Conservation (phyloP, 2,888 invertebrate genomes). For the Nymphalis c-album region DNA sequence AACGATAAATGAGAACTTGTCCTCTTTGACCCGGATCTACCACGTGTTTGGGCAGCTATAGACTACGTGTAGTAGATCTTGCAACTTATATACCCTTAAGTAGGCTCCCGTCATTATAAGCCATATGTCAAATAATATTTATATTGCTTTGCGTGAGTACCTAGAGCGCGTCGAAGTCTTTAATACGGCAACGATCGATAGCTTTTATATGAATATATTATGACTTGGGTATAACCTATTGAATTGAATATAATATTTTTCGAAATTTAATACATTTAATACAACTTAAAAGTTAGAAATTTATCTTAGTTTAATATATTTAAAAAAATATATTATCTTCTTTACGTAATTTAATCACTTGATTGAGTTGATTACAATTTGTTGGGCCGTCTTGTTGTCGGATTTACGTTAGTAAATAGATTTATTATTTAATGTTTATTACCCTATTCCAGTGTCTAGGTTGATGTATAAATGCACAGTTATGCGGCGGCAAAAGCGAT, state of each 20-base stretch:
- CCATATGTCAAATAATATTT: background rate
- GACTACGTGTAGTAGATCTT: conserved; percentile 29
- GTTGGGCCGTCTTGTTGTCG: background rate
- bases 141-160: background rate
- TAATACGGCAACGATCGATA: conserved; percentile 45
- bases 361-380: background rate
- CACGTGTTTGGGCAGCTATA: conserved; percentile 48
- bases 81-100: conserved; percentile 7
- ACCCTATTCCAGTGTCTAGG: conserved; percentile 16
- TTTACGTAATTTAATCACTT: background rate
- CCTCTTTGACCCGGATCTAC: conserved; percentile 72
- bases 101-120: background rate
- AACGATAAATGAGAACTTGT: conserved; percentile 60
- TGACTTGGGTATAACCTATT: background rate
- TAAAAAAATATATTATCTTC: too few relatives aligned
- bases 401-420: background rate
- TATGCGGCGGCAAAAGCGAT: conserved; percentile 44
- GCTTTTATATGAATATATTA: background rate
- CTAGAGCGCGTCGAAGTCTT: conserved; percentile 69
- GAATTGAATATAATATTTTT: background rate
- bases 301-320: too few relatives aligned
- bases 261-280: too few relatives aligned
- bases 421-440: conserved; percentile 9
- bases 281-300: too few relatives aligned
- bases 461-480: conserved; percentile 52